phyloP scores from a whole-genome alignment of 2,888 invertebrate species.

The Tachina lurida region DNA sequence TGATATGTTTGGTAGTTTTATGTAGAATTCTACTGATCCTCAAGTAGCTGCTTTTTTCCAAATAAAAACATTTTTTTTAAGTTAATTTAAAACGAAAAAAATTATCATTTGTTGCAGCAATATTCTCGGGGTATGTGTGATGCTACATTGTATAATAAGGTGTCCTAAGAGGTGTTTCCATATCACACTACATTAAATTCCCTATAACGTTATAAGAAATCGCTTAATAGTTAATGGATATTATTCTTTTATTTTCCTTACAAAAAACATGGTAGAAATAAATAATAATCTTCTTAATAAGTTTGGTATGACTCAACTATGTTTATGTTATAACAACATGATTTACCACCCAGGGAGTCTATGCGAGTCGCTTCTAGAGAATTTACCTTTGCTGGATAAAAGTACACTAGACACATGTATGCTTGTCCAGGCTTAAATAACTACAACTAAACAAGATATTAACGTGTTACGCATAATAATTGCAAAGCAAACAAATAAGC shows the following conservation, averaged over 20 bases:
- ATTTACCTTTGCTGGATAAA: neutral
- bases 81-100: too few species aligned
- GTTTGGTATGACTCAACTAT: constrained; percentile 49
- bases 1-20: too few species aligned
- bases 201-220: neutral
- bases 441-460: constrained; percentile 41
- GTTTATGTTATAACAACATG: constrained; percentile 52
- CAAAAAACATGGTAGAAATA: neutral
- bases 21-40: too few species aligned
- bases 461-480: constrained; percentile 70
- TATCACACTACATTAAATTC: neutral
- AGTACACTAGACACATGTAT: neutral
- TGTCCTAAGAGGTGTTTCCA: neutral
- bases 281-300: constrained; percentile 47
- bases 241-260: neutral
- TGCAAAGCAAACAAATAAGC: constrained; percentile 40
- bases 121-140: too few species aligned
- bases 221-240: constrained; percentile 33
- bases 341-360: constrained; percentile 65
- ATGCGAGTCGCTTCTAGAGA: neutral
- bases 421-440: constrained; percentile 16
- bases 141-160: neutral
- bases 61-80: neutral
- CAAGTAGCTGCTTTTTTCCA: neutral
- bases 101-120: too few species aligned